These are phyloP conservation scores for Aleadryas rufinucha DNA, from an alignment of 2,113 vertebrate genomes.

Conservation along the genomic window DNA sequence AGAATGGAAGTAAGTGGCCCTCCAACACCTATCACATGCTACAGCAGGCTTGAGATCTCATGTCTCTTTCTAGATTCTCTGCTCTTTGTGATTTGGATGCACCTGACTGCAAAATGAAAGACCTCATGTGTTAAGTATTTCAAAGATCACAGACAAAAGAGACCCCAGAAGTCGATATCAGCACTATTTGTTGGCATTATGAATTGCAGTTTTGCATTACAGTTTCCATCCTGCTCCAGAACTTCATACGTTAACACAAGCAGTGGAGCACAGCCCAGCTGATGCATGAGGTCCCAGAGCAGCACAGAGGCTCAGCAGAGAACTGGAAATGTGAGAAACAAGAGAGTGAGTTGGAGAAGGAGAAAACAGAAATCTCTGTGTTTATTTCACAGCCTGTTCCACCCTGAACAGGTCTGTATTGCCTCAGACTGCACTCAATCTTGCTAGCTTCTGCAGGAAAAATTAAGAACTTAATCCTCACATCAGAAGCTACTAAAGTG, in stretches of 20 bases:
- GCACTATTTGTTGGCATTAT: not conserved
- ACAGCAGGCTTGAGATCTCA: not conserved
- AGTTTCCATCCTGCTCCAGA: not conserved
- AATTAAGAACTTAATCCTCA: not conserved
- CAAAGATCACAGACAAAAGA: not conserved
- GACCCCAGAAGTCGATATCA: not conserved
- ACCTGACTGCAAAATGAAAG: not conserved
- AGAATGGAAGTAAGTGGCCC: not conserved
- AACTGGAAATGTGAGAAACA: not conserved
- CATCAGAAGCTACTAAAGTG: not conserved
- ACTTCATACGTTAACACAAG: not conserved
- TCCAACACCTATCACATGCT: not conserved
- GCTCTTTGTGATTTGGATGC: not conserved
- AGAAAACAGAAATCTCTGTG: not conserved
- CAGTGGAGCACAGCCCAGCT: not conserved
- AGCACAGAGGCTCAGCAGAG: not conserved
- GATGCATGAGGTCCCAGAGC: not conserved
- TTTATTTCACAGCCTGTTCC: not conserved
- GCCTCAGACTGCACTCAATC: not conserved
- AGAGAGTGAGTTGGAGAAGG: not conserved
- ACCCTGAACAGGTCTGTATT: not conserved
- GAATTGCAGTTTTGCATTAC: not conserved
- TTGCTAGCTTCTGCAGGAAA: not conserved
- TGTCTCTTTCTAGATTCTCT: not conserved
- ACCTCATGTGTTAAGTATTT: not conserved